Evolutionary conservation across 2,113 vertebrate genomes (phyloP), one percentile per base, ranked within the genome.

Genomic region (Hepsetus odoe): DNA sequence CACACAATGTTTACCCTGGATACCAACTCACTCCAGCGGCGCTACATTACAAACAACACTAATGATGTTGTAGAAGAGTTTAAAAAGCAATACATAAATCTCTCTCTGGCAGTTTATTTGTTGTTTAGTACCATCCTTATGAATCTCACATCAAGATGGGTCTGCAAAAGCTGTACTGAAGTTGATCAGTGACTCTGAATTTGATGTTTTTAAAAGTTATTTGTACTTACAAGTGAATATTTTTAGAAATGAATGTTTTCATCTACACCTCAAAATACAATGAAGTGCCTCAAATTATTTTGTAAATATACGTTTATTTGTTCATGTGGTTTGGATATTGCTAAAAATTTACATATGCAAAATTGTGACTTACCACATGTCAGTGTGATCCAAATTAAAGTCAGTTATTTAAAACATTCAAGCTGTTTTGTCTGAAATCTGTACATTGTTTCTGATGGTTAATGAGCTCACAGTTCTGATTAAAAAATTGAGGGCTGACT

Each of bases 291-390:
- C 22, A 71, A 55, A 28, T 58, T 33, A 44, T 44, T n/a, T 12
- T 73, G 64, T 69, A 82, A 77, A 77, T 77, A 78, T 2, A 51
- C 9, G 38, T 49, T 5, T 49, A 49, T 72, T 79, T 79, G 68
- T 72, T 65, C 51, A 65, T 33, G 28, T n/a, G 14, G 13, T 62
- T 68, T 44, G 69, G 30, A 64, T 26, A 51, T 33, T 14, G n/a
- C 14, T 33, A 62, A 24, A 7, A 67, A 42, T 42, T 38, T 67
- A 44, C 13, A 67, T 42, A 67, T 24, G 9, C 4, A 12, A 5
- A 26, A 46, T 18, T 18, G 18, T 33, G 59, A 33, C 18, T 18
- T 33, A 62, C 13, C n/a, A n/a, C n/a, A n/a, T n/a, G n/a, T n/a
- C n/a, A n/a, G n/a, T n/a, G 26, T 2, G 22, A 66, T 13, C 6